These are phyloP conservation scores for Nasua narica DNA, from an alignment of 2,797 vertebrate genomes.

Conservation along the genomic window DNA sequence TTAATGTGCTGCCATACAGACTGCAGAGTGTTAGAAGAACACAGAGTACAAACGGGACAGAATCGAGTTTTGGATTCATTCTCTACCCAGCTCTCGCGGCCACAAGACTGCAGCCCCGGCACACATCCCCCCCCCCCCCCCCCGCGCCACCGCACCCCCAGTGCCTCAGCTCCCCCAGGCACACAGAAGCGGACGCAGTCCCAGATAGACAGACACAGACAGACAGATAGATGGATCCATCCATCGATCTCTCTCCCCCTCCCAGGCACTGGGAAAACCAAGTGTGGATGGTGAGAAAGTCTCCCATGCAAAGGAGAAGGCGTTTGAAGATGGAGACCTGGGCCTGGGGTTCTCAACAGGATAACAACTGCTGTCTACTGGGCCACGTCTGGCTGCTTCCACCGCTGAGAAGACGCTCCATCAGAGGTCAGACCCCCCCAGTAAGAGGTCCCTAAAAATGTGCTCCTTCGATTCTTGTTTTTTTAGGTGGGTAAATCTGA, in stretches of 20 bases:
- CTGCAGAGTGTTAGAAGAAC: neutral
- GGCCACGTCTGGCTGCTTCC: neutral
- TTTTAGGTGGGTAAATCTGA: neutral
- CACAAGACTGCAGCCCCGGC: neutral
- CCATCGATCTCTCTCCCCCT: neutral
- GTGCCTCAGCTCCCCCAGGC: neutral
- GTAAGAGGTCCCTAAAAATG: neutral
- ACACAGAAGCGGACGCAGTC: neutral
- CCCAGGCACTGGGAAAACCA: neutral
- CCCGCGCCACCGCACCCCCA: neutral
- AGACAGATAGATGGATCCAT: too few species aligned
- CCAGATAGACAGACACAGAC: neutral
- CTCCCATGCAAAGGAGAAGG: neutral
- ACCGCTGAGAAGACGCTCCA: neutral
- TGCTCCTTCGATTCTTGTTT: neutral
- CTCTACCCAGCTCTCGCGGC: neutral
- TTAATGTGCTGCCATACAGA: neutral
- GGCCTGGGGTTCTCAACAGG: neutral
- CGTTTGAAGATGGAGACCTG: neutral
- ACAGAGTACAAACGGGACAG: neutral
- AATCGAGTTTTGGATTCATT: neutral
- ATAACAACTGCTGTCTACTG: neutral
- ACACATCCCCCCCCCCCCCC: fast-evolving
- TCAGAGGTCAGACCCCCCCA: neutral
- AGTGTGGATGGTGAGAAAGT: neutral